Base-by-base conservation (phyloP, 1,140 invertebrate genomes). In the Sycophila sp. region DNA sequence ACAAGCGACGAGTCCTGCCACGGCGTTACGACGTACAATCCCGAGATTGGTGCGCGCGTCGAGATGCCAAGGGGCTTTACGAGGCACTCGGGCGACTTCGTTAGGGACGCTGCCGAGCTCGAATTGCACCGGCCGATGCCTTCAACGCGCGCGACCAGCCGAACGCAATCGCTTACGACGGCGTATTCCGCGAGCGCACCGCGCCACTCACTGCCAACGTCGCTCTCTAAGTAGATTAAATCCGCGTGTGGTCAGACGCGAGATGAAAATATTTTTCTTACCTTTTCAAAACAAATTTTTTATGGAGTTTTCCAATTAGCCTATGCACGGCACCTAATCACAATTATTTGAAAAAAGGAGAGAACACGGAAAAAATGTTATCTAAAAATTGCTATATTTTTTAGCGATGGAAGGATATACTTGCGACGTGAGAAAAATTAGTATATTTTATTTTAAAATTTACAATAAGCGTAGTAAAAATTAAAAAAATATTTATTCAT, bases 81-180 rank as follows among this genome's bases (percentile, higher is more conserved):
- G 67, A 60, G 67, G 68, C 51, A 70, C 59, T 63, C 59, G 36
- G 56, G 68, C 67, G 8, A 47, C 49, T 69, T 69, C 67, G 67
- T 69, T 69, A 69, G 58, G 49, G 13, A 62, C 64, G 26, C 24
- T 8, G 47, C 22, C 4, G 28, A 22, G 19, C 24, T 56, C 36
- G 30, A 7, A 45, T 51, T 65, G 22, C 38, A 62, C n/a, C 26
- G 38, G 3, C 2, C 59, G 34, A 17, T 68, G 1, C 22, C 13
- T 32, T 24, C 19, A 45, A 30, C 59, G 40, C 49, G 55, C 40
- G 40, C 66, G 51, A 68, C 51, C 55, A 68, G 42, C 66, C 53
- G 53, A 58, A 32, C 28, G 53, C 55, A 40, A 60, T 60, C 42
- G 56, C 53, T 70, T 63, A 42, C 30, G 45, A 40, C 45, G 19